These are phyloP conservation scores for Lagorchestes hirsutus DNA, from an alignment of 2,797 vertebrate genomes.

Conservation along the genomic window DNA sequence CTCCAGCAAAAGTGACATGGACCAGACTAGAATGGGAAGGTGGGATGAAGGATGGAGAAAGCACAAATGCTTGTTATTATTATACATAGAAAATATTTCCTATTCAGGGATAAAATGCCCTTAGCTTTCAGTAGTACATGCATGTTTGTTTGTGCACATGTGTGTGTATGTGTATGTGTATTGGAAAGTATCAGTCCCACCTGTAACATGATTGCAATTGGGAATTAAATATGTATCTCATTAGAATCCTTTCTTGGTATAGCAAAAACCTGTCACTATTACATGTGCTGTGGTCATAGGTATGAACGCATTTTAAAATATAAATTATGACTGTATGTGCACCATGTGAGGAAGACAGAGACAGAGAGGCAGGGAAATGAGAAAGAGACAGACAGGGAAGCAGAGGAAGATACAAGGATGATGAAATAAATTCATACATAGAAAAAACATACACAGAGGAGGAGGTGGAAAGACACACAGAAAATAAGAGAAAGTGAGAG, in stretches of 20 bases:
- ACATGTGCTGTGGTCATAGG: slow-evolving; percentile 60
- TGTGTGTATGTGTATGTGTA: not conserved
- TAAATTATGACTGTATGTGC: slow-evolving; percentile 52
- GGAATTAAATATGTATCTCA: slow-evolving; percentile 47
- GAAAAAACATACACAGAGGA: slow-evolving; percentile 12
- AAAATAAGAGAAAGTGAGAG: not conserved
- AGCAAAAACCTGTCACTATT: not conserved
- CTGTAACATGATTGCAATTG: not conserved
- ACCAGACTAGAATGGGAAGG: not conserved
- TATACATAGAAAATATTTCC: not conserved
- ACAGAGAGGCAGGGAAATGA: not conserved
- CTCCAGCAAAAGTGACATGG: not conserved
- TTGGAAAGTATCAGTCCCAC: not conserved
- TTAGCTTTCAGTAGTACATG: not conserved
- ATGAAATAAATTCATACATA: slow-evolving; percentile 23
- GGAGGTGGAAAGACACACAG: not conserved
- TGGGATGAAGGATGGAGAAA: not conserved
- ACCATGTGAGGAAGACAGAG: slow-evolving; percentile 23
- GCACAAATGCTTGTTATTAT: not conserved
- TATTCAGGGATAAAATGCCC: not conserved
- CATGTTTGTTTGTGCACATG: not conserved
- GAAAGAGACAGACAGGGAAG: not conserved
- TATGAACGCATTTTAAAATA: slow-evolving; percentile 56
- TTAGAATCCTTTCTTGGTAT: slow-evolving; percentile 55
- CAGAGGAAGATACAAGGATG: not conserved